A percentile compares a stretch with the other conserved stretches of the same genome.
Evolutionary conservation across 2,113 vertebrate genomes (phyloP).

Genomic region (Pedionomus torquatus): DNA sequence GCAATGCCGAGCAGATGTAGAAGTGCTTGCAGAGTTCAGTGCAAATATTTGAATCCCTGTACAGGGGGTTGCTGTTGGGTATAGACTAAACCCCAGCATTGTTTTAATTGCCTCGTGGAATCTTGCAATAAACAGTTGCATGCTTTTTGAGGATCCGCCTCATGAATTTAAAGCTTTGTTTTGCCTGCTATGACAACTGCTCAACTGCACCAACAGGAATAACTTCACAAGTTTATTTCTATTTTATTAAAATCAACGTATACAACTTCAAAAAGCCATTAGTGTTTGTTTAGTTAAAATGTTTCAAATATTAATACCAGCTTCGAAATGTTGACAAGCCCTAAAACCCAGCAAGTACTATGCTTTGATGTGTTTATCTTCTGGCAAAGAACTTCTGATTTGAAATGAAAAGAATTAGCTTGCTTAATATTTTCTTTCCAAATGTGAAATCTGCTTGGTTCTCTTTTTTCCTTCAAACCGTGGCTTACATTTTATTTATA

Average conservation of each 20-base stretch:
- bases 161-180: not conserved
- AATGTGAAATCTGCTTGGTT: not conserved
- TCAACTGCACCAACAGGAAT: not conserved
- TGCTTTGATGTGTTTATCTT: slow-evolving; percentile 34
- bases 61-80: not conserved
- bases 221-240: not conserved
- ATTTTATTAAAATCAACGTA: not conserved
- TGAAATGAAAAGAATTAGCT: slow-evolving; percentile 30
- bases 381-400: slow-evolving; percentile 4
- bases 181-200: not conserved
- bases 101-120: not conserved
- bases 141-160: not conserved
- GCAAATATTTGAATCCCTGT: not conserved
- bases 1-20: fast-evolving
- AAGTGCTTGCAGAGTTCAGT: not conserved
- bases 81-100: not conserved
- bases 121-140: not conserved
- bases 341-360: slow-evolving; percentile 20
- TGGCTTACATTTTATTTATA: not conserved
- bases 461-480: not conserved
- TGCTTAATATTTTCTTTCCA: slow-evolving; percentile 34
- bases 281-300: slow-evolving; percentile 18
- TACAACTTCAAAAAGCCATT: not conserved
- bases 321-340: slow-evolving; percentile 21
- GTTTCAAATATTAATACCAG: slow-evolving; percentile 29